A percentile compares a stretch with the other conserved stretches of the same genome.
Conservation (phyloP, 2,113 vertebrate species). For the Halichoerus grypus region DNA sequence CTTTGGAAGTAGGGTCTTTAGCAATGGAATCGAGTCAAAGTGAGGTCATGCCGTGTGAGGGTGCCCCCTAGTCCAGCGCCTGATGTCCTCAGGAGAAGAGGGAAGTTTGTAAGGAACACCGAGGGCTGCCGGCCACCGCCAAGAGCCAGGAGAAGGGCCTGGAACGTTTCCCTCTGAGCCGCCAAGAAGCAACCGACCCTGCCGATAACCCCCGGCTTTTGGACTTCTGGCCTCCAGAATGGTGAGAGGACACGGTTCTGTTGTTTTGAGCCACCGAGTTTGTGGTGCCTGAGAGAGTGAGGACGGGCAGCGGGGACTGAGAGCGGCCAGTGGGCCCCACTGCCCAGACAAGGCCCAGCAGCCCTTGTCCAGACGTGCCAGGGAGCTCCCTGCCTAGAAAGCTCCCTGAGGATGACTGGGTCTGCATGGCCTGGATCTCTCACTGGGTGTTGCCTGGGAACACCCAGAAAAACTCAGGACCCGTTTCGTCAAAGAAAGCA, state of each 20-base stretch:
- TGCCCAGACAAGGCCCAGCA: neutral
- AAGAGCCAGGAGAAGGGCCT: neutral
- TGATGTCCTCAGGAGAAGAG: neutral
- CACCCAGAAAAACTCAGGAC: neutral
- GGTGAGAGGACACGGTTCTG: neutral
- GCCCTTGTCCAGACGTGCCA: neutral
- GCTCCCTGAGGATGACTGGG: rapidly evolving
- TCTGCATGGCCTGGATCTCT: neutral
- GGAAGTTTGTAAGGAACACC: neutral
- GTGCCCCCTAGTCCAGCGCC: neutral
- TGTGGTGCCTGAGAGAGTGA: neutral
- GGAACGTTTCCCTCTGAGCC: neutral
- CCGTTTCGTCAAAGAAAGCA: neutral
- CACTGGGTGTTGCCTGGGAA: neutral
- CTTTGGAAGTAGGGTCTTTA: neutral
- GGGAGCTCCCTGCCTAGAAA: neutral
- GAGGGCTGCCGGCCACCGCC: neutral
- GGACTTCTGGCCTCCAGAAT: neutral
- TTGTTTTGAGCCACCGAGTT: neutral
- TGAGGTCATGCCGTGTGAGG: neutral
- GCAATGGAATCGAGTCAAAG: neutral
- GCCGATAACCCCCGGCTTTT: neutral
- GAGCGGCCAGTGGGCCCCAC: too few species aligned
- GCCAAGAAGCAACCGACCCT: neutral
- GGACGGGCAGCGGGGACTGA: neutral